Evolutionary conservation across 2,113 vertebrate genomes (phyloP).

Genomic region (Motacilla tschutschensis): DNA sequence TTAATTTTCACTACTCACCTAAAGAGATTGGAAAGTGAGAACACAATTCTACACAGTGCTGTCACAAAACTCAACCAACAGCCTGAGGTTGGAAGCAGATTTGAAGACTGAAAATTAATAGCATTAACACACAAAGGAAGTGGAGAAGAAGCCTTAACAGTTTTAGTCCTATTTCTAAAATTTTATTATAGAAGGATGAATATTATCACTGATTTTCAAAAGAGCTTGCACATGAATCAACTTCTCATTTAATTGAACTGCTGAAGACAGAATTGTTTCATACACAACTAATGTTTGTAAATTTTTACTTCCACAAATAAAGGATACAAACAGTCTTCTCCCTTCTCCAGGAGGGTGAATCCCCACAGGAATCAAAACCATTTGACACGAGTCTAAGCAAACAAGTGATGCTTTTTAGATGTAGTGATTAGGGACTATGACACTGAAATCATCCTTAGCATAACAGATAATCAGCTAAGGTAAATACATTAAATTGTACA

Average conservation of each 20-base stretch:
- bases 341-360: neutral
- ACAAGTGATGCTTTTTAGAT: neutral
- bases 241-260: neutral
- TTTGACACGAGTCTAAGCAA: neutral
- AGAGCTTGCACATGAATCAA: neutral
- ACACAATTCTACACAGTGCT: neutral
- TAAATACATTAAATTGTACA: neutral
- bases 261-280: neutral
- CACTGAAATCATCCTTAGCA: neutral
- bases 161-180: neutral
- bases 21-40: neutral
- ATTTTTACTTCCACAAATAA: neutral
- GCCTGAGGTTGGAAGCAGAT: neutral
- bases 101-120: neutral
- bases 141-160: neutral
- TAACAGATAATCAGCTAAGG: rapidly evolving
- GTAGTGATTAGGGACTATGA: neutral
- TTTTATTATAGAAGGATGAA: neutral
- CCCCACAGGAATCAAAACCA: neutral
- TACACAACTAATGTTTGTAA: neutral
- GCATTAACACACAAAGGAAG: neutral
- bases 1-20: neutral
- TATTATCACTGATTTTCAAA: neutral
- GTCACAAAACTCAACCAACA: neutral
- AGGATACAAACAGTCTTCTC: neutral